These are phyloP conservation scores for Labeo calbasu DNA, from an alignment of 2,797 vertebrate genomes.

Conservation along the genomic window DNA sequence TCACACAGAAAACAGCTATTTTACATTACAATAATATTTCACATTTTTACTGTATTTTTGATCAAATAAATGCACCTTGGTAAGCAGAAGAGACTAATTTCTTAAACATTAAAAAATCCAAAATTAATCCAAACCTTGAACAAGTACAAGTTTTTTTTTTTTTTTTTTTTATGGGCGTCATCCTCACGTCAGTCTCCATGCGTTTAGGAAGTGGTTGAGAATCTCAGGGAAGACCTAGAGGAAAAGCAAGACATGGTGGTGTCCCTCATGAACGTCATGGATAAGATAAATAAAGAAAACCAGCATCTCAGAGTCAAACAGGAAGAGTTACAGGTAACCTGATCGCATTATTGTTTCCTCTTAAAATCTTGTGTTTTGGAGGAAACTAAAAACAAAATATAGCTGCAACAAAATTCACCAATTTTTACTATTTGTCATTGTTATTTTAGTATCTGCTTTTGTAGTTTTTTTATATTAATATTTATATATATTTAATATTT, in stretches of 20 bases:
- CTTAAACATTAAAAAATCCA: not conserved
- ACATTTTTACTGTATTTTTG: not conserved
- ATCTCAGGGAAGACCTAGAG: slow-evolving; percentile 67
- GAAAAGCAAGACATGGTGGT: slow-evolving; percentile 65
- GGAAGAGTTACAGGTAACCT: slow-evolving; percentile 73
- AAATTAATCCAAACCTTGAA: not conserved
- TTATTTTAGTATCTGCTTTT: not conserved
- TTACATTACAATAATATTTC: not conserved
- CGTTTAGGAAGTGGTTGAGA: slow-evolving; percentile 64
- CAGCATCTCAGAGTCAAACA: slow-evolving; percentile 71
- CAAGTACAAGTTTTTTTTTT: no score
- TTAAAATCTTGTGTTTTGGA: not conserved
- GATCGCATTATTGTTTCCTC: not conserved
- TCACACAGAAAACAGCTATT: not conserved
- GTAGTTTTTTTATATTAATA: not conserved
- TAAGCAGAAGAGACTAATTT: not conserved
- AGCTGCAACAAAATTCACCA: slow-evolving; percentile 57
- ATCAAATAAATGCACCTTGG: not conserved
- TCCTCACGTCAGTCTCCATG: slow-evolving; percentile 51
- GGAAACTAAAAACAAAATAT: slow-evolving; percentile 10
- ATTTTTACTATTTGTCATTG: not conserved
- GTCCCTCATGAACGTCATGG: slow-evolving; percentile 70
- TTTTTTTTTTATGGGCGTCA: not conserved
- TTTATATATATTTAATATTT: not conserved
- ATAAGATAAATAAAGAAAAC: slow-evolving; percentile 76